Percentiles rank a stretch among this genome's conserved stretches.
Conservation (phyloP, 2,113 vertebrate species). For the Scolopax mira region DNA sequence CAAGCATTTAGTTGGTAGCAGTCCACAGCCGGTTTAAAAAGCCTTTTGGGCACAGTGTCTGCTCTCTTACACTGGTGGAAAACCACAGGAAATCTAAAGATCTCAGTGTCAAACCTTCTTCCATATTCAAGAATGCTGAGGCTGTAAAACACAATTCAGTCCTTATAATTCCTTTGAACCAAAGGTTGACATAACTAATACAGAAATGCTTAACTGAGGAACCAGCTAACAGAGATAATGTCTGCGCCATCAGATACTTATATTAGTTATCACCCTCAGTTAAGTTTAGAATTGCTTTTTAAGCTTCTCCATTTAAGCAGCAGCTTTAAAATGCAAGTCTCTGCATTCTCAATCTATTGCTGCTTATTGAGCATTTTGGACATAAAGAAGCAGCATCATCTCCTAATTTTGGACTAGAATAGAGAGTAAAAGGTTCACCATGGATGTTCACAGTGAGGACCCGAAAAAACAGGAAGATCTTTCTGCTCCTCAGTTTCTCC, state of each 20-base stretch:
- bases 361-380: not conserved
- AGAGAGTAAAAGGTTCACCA: not conserved
- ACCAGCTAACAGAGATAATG: conserved; percentile 46
- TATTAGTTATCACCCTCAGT: conserved; percentile 33
- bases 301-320: conserved; percentile 25
- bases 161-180: conserved; percentile 5
- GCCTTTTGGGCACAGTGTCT: not conserved
- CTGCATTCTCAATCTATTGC: not conserved
- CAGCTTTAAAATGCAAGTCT: not conserved
- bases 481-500: not conserved
- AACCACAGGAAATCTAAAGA: not conserved
- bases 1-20: not conserved
- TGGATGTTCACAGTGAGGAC: not conserved
- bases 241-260: conserved; percentile 26
- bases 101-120: not conserved
- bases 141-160: not conserved
- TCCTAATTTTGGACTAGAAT: not conserved
- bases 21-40: not conserved
- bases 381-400: not conserved
- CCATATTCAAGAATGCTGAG: not conserved
- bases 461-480: not conserved
- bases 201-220: conserved; percentile 16
- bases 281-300: conserved; percentile 58
- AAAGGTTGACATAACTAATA: not conserved
- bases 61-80: not conserved